Base-by-base conservation (phyloP, 2,797 vertebrate genomes). In the Hypotaenidia okinawae region DNA sequence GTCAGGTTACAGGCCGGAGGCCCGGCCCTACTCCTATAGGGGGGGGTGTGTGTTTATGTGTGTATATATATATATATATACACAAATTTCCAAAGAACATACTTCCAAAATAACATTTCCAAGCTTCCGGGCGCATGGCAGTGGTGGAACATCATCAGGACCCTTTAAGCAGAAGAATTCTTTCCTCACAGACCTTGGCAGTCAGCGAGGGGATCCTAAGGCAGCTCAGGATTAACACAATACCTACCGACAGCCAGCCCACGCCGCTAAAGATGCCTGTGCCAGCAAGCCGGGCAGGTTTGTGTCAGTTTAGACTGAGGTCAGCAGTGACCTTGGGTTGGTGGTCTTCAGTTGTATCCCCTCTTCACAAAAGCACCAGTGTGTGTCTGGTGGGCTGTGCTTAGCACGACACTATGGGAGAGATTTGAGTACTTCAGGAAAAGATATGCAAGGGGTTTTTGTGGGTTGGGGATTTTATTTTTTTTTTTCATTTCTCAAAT, bases 331-430 rank as follows among this genome's bases (percentile, higher is more conserved):
- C 21, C 76, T 84, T 0, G 0, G 16, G 21, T 7, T 77, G n/a
- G 30, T 45, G 32, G 19, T 27, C 16, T 25, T 47, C 3, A 0
- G 28, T 15, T 7, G 1, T 5, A 25, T 47, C 8, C 17, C 15
- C 27, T 35, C 41, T 1, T 0, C 49, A 13, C 4, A 1, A 19
- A 58, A 68, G 17, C 3, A 5, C 30, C 0, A 0, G 16, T 0
- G 5, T 41, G 13, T 30, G 11, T 43, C 19, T 22, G 28, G 23
- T 30, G 21, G 14, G 11, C 39, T 55, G 7, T 66, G 8, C 24
- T 28, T 28, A 15, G 15, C 4, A 4, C 23, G 22, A 25, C 1
- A 1, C 30, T 30, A 25, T 74, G 76, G 0, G 0, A 18, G 1
- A 10, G 55, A 6, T 39, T n/a, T 23, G 45, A 80, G 41, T 0